Base-by-base conservation (phyloP, 2,888 invertebrate species). In the Embidobia sp. region DNA sequence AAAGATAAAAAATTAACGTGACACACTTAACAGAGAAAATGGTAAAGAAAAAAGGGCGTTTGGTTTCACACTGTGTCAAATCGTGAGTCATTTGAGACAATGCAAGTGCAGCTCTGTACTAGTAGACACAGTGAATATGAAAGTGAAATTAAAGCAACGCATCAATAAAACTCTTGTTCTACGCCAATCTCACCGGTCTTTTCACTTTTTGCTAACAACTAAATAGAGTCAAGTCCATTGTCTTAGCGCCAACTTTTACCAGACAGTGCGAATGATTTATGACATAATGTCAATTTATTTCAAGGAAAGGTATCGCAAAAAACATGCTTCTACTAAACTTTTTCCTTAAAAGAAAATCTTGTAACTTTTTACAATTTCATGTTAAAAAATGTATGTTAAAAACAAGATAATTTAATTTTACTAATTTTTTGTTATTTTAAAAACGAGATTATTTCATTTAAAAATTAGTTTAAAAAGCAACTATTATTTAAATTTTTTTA, bases 121-220 rank as follows among this genome's bases (percentile, higher is more conserved):
- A 31, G 22, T 8, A 53, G 13, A 29, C 53, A 10, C 18, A 8
- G 8, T 33, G 46, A 49, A 59, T 59, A 69, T 27, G 69, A 69
- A 69, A 69, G 69, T 69, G 69, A 69, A 69, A 69, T 69, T 49
- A 49, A 57, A 42, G 29, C 42, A 10, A 31, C 16, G 55, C 69
- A 49, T 69, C 69, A 57, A 69, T 59, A 59, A 69, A 59, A 48
- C 7, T 48, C 33, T 40, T 27, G 19, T 48, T 53, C 11, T 26
- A 16, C 26, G 37, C 8, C 64, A 49, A 26, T 42, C 63, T 26
- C 64, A 19, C 33, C 19, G 42, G 22, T 11, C 55, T 67, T 67
- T 67, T 55, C 67, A 55, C 55, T 57, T 40, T 40, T 40, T 35
- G 35, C 19, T 27, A 29, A 40, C 49, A 48, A 61, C 27, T 27